Evolutionary conservation across 2,888 invertebrate species (phyloP).

Genomic region (Drosophila cyrtoloma): DNA sequence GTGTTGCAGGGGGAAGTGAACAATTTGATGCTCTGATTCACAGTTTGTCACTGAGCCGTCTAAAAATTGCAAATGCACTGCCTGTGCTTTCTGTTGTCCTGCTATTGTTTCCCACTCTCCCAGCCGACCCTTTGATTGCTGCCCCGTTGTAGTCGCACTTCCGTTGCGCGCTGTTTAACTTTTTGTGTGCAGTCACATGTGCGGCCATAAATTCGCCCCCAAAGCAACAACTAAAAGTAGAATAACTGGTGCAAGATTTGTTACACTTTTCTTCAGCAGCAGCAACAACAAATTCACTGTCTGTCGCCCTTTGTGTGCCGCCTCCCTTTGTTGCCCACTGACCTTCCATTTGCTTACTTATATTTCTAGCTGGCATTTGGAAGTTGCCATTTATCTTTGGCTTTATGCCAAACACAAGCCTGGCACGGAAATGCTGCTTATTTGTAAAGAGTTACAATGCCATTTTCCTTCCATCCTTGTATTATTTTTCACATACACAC

Average conservation of each 20-base stretch:
- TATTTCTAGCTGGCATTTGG: slow-evolving; percentile 71
- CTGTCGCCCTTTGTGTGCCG: slow-evolving; percentile 8
- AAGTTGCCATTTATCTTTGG: slow-evolving; percentile 78
- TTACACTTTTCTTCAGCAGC: slow-evolving; percentile 54
- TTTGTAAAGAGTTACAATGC: slow-evolving; percentile 71
- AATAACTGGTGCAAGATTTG: slow-evolving; percentile 71
- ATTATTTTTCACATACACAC: background rate
- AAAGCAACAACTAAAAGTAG: slow-evolving; percentile 50
- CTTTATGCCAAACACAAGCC: slow-evolving; percentile 74
- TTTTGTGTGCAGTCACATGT: slow-evolving; percentile 79
- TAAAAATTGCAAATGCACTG: slow-evolving; percentile 57
- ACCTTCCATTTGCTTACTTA: slow-evolving; percentile 65
- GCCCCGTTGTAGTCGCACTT: slow-evolving; percentile 63
- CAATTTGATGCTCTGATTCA: slow-evolving; percentile 60
- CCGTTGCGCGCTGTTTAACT: slow-evolving; percentile 81
- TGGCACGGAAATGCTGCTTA: slow-evolving; percentile 75
- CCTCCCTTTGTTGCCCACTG: slow-evolving; percentile 21
- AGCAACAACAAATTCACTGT: slow-evolving; percentile 31
- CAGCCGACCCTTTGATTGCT: background rate
- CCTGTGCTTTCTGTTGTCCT: slow-evolving; percentile 70
- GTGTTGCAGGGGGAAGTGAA: slow-evolving; percentile 6
- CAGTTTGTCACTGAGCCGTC: slow-evolving; percentile 57
- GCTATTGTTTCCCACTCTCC: background rate
- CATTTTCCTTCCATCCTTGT: slow-evolving; percentile 35
- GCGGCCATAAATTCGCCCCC: slow-evolving; percentile 74